Evolutionary conservation across 2,888 invertebrate species (phyloP), one percentile per base, ranked within the genome.

Genomic region (Maniola hyperantus): DNA sequence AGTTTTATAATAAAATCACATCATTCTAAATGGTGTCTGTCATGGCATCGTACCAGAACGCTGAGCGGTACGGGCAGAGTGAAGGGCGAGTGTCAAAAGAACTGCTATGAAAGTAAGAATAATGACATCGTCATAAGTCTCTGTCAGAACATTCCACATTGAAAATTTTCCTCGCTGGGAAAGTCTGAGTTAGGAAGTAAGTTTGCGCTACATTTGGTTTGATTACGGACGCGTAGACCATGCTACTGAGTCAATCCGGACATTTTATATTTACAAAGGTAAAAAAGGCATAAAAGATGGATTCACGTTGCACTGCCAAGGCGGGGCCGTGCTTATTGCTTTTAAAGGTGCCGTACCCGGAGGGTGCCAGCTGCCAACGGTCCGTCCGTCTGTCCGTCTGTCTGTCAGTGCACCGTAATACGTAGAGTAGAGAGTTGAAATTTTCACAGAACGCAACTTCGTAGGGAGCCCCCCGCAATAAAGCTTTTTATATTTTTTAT

Each of bases 141-240:
- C 44, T 4, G 36, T 61, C 51, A 61, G 51, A 61, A 60, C 50
- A 18, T 48, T 36, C 11, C 36, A 50, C 36, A 61, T 48, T 46
- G 44, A 44, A 53, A 62, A 51, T 36, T 53, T 53, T 34, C 50
- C 50, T 6, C 39, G 51, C 53, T 8, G 53, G 26, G 53, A 42
- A n/a, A 26, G 44, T 8, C 42, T 26, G 20, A 59, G 53, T 66
- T 66, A 10, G 42, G 46, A 64, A 60, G 62, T 55, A 65, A 59
- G 44, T 66, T 68, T 42, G 58, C 42, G 65, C 20, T 63, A 59
- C 61, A 57, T 65, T 68, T 68, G n/a, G 57, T 26, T 60, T 66
- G 59, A 66, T 64, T 69, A 58, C 20, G 26, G 8, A n/a, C 48
- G 15, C 34, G 51, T 39, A 26, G 20, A 18, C 66, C 64, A 69